A percentile compares a stretch with the other conserved stretches of the same genome.
These are phyloP conservation scores for Orthonevra nobilis DNA, from an alignment of 2,888 invertebrate genomes.

Conservation along the genomic window DNA sequence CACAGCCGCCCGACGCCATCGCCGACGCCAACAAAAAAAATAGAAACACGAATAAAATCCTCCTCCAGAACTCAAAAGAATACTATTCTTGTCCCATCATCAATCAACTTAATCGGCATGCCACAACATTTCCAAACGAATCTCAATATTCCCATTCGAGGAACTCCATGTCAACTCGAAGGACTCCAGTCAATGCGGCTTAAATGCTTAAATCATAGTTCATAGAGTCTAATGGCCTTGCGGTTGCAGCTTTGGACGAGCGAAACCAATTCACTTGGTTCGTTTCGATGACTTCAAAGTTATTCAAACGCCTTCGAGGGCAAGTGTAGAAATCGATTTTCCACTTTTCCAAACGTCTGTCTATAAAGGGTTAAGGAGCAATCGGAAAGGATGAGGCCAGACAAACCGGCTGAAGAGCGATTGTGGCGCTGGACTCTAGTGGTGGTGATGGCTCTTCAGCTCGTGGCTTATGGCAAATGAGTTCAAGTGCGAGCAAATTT, in stretches of 20 bases:
- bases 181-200: conserved; percentile 5
- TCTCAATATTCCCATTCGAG: neutral
- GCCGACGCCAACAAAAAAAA: too few species aligned
- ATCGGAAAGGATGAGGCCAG: conserved; percentile 53
- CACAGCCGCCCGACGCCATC: conserved; percentile 13
- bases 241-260: neutral
- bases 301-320: conserved; percentile 48
- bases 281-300: conserved; percentile 40
- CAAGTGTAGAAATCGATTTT: conserved; percentile 60
- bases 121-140: conserved; percentile 67
- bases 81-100: conserved; percentile 48
- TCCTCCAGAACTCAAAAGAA: conserved; percentile 35
- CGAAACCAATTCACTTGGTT: conserved; percentile 29
- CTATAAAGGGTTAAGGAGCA: conserved; percentile 50
- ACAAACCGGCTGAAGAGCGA: conserved; percentile 13
- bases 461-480: conserved; percentile 49
- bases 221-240: conserved; percentile 9
- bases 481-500: conserved; percentile 55
- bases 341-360: conserved; percentile 18
- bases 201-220: conserved; percentile 18
- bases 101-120: conserved; percentile 69
- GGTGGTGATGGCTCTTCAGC: neutral
- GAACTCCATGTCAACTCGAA: neutral
- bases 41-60: conserved; percentile 54
- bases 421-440: neutral